Evolutionary conservation across 2,113 vertebrate genomes (phyloP).

Genomic region (Dipodomys merriami): DNA sequence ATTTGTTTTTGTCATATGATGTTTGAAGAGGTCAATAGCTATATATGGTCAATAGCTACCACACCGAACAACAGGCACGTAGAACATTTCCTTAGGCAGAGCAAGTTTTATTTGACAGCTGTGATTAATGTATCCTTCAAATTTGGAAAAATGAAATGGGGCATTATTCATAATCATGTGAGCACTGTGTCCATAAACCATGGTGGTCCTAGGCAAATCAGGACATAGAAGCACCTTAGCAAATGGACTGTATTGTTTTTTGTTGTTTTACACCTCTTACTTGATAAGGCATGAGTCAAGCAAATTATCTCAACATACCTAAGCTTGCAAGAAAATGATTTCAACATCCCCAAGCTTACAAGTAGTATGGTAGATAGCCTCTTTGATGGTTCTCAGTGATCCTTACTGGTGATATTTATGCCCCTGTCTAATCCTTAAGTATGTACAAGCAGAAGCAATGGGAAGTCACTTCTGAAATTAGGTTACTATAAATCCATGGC

Average conservation of each 20-base stretch:
- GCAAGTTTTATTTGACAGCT: not conserved
- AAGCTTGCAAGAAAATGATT: not conserved
- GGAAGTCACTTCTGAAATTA: not conserved
- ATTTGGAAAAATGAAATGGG: not conserved
- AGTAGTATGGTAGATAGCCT: not conserved
- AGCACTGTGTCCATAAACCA: not conserved
- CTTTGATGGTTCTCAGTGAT: not conserved
- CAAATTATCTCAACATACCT: not conserved
- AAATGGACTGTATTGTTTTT: not conserved
- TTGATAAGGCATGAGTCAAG: not conserved
- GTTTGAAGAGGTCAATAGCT: not conserved
- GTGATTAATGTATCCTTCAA: not conserved
- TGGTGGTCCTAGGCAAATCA: not conserved
- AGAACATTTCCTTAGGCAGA: not conserved
- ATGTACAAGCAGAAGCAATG: not conserved
- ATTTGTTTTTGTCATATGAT: no score
- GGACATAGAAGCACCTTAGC: not conserved
- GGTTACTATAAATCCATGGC: not conserved
- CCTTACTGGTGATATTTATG: not conserved
- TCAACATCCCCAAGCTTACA: no score
- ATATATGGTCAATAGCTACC: not conserved
- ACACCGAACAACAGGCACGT: not conserved
- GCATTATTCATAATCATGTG: not conserved
- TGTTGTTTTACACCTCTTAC: not conserved
- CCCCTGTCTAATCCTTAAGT: not conserved